Evolutionary conservation across 1,140 invertebrate species (phyloP), one percentile per base, ranked within the genome.

Genomic region (Streblospio benedicti): DNA sequence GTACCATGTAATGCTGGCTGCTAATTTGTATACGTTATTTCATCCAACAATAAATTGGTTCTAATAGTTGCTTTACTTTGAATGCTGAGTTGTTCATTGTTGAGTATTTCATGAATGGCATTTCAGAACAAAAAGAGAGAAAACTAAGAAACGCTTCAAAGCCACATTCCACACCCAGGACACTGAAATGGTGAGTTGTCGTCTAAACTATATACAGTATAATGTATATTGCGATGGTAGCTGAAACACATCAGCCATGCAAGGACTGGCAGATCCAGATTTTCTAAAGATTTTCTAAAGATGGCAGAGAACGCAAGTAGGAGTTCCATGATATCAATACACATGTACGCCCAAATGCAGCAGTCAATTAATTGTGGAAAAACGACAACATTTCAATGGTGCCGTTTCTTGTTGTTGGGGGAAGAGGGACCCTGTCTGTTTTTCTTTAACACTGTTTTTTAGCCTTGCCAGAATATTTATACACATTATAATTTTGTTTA

Each of bases 121-220:
- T 31, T n/a, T 28, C 52, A 6, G 32, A 30, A 43, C 31, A 9
- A n/a, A 59, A 27, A 20, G 44, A 49, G 35, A 58, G 41, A 18
- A 32, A 58, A 58, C 45, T 12, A 12, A 18, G 31, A 30, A 6
- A 31, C 9, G 54, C 60, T 4, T 62, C 62, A 14, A 75, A 73
- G 53, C 80, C 81, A 0, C 82, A 83, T 67, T 83, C 81, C 2
- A 83, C 82, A n/a, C 82, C 82, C 2, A 75, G 77, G 1, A 83
- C 82, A 0, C 70, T 83, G n/a, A 71, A 81, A 65, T 82, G 81
- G 75, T 76, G 72, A 69, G 67, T 68, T 18, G 6, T 9, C 20
- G 16, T 9, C 23, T 45, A 50, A n/a, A 16, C 12, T n/a, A 50
- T 50, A 12, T 16, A 50, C 0, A 12, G 14, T 0, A 50, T 33